Evolutionary conservation across 2,888 invertebrate genomes (phyloP).

Genomic region (Camptogramma bilineatum): DNA sequence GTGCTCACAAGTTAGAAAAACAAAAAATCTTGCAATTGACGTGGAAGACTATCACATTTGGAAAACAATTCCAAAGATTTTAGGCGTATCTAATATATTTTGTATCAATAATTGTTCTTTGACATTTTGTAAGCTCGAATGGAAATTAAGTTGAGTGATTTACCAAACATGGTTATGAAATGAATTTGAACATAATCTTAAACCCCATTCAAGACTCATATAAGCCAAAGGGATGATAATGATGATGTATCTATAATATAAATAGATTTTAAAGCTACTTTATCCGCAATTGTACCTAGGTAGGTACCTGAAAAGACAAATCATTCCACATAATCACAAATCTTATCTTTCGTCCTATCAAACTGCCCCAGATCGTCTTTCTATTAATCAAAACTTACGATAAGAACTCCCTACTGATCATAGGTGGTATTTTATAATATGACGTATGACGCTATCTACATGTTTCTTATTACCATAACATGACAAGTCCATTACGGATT

Average conservation of each 20-base stretch:
- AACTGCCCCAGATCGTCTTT: constrained; percentile 29
- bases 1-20: too few relatives aligned
- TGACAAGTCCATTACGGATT: constrained; percentile 81
- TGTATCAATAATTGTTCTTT: too few relatives aligned
- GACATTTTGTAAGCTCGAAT: too few relatives aligned
- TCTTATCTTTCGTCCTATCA: constrained; percentile 27
- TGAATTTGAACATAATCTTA: too few relatives aligned
- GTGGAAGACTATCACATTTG: too few relatives aligned
- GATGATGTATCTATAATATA: neutral
- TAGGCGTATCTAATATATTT: too few relatives aligned
- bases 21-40: too few relatives aligned
- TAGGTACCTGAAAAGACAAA: constrained; percentile 8
- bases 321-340: constrained; percentile 18
- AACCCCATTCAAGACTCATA: too few relatives aligned
- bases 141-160: too few relatives aligned
- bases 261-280: neutral
- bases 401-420: constrained; percentile 27
- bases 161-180: too few relatives aligned
- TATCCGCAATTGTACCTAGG: too few relatives aligned
- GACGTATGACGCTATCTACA: constrained; percentile 73
- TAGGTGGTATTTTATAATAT: constrained; percentile 45
- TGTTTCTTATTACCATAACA: constrained; percentile 81
- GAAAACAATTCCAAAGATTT: too few relatives aligned
- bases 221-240: neutral
- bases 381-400: constrained; percentile 44